A percentile compares a stretch with the other conserved stretches of the same genome.
Conservation (phyloP, 1,140 invertebrate species). For the Papilio machaon region DNA sequence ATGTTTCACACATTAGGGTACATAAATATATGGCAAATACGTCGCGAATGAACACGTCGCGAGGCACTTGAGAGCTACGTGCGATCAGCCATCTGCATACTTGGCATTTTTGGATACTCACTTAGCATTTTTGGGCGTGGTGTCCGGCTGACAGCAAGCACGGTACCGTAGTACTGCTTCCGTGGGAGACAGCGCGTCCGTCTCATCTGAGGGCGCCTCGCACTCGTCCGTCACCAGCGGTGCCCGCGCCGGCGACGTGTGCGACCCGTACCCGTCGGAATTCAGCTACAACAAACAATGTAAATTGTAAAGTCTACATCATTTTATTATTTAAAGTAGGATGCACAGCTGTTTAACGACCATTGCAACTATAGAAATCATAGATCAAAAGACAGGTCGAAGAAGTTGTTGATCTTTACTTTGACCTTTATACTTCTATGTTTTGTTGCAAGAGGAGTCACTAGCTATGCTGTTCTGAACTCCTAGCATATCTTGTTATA, state of each 20-base stretch:
- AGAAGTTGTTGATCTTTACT: no score
- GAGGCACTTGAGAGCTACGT: no score
- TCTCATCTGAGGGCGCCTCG: constrained; percentile 81
- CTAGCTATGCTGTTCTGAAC: no score
- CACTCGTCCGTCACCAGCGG: constrained; percentile 76
- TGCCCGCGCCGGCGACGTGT: constrained; percentile 91
- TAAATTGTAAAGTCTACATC: not conserved
- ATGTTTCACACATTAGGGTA: not conserved
- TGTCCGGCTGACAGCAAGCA: constrained; percentile 73
- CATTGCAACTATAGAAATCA: no score
- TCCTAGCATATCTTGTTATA: no score
- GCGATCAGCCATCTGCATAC: no score
- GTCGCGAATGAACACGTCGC: no score
- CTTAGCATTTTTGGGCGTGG: constrained; percentile 94
- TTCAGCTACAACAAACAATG: constrained; percentile 73
- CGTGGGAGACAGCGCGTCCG: constrained; percentile 77
- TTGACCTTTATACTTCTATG: no score
- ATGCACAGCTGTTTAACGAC: no score
- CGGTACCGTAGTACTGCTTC: constrained; percentile 69
- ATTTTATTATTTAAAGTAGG: not conserved
- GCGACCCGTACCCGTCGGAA: constrained; percentile 88
- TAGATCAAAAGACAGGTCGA: no score
- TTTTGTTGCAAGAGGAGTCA: no score
- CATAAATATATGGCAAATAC: no score
- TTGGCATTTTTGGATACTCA: constrained; percentile 82